Evolutionary conservation across 2,797 vertebrate genomes (phyloP), one percentile per base, ranked within the genome.

Genomic region (Remorina albescens): DNA sequence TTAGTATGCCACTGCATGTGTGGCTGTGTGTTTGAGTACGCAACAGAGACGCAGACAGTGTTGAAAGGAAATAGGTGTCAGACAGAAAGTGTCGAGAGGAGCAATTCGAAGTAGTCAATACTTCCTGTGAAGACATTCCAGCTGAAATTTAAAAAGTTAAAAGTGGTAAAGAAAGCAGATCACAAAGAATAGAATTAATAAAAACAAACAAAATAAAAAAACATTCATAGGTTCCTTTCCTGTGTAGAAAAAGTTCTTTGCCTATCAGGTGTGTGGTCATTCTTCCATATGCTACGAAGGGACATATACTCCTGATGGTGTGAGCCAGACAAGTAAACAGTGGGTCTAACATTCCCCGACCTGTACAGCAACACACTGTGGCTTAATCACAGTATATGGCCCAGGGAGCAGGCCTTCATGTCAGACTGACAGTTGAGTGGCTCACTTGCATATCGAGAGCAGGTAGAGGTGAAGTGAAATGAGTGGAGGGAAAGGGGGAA

Each of bases 11-110:
- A 54, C 41, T 2, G n/a, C 46, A 36, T 78, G 74, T 44, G 57
- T 76, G 67, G n/a, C 16, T 73, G 85, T 72, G 78, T 76, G 67
- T 87, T 73, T 68, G 54, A 59, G 77, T 72, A 34, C 18, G 82
- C 65, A 67, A 76, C 76, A 78, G 79, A 71, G 65, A 56, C 78
- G 72, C 81, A 81, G 81, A 83, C 77, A 25, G 85, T 83, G 88
- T 85, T 87, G 87, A 89, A 86, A 88, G 91, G 86, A 84, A 88
- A 90, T 82, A 88, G 76, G 90, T 88, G 88, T 90, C 88, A 89
- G 91, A 86, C 86, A n/a, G 77, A 78, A 69, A 74, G 85, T 83
- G 86, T 63, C 83, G 84, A 89, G 78, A 77, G 72, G 77, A 86
- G 70, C 76, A 62, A 87, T 87, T 89, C 86, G 58, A 86, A 90